Evolutionary conservation across 2,113 vertebrate species (phyloP).

Genomic region (Siniperca knerii): DNA sequence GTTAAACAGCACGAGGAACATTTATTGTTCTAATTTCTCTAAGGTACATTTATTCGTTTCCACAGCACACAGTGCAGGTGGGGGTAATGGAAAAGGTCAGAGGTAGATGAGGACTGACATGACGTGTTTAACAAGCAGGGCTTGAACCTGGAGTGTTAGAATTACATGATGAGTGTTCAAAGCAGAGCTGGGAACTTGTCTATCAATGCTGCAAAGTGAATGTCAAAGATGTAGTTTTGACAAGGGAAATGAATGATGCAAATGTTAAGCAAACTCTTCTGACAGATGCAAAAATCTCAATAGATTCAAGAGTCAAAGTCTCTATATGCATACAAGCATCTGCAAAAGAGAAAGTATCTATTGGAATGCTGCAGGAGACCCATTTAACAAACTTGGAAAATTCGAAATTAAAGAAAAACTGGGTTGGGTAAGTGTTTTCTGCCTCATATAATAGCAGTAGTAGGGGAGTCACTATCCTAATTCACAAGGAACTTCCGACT

Average conservation of each 20-base stretch:
- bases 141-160: neutral
- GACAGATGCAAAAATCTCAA: neutral
- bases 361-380: no score
- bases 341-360: neutral
- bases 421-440: no score
- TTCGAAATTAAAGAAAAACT: no score
- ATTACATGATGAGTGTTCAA: neutral
- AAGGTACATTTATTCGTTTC: neutral
- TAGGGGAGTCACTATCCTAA: no score
- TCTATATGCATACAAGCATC: neutral
- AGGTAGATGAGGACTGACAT: neutral
- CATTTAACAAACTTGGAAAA: no score
- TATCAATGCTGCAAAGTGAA: neutral
- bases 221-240: neutral
- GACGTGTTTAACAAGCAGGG: slow-evolving; percentile 22
- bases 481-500: no score
- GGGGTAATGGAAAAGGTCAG: neutral
- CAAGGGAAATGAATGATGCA: neutral
- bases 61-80: neutral
- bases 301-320: neutral
- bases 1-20: slow-evolving; percentile 23
- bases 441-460: no score
- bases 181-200: neutral
- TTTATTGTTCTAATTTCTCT: slow-evolving; percentile 39
- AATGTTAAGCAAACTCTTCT: neutral